Evolutionary conservation across 2,888 invertebrate genomes (phyloP).

Genomic region (Fragum sueziense): DNA sequence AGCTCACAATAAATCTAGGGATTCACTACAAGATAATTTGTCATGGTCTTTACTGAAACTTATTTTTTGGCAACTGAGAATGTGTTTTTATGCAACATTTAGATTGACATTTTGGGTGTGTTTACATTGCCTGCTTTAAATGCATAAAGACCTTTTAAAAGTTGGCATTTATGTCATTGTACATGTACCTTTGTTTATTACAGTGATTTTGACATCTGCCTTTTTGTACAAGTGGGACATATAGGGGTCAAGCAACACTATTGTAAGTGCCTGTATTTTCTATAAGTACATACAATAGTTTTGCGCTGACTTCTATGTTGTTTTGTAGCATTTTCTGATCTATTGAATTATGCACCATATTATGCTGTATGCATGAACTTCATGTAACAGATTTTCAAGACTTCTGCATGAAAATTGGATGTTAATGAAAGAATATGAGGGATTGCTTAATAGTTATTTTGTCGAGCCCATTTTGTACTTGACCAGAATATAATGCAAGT

Average conservation of each 20-base stretch:
- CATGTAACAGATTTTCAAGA: background rate
- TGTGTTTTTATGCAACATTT: background rate
- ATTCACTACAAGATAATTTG: no score
- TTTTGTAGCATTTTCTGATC: no score
- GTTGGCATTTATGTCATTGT: conserved; percentile 3
- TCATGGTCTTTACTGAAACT: no score
- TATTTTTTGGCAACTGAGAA: background rate
- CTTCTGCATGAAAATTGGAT: no score
- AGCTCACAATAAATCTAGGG: no score
- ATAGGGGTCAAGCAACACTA: background rate
- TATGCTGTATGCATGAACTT: background rate
- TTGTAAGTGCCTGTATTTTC: background rate
- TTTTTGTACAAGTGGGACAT: no score
- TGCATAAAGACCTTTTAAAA: conserved; percentile 5
- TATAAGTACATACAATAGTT: background rate
- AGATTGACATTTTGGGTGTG: background rate
- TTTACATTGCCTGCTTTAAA: background rate
- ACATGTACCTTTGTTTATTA: background rate
- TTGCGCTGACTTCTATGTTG: no score
- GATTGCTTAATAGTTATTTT: no score
- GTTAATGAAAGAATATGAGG: no score
- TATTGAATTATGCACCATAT: background rate
- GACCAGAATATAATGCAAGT: no score
- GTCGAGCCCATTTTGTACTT: no score
- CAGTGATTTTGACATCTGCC: background rate